phyloP scores from a whole-genome alignment of 2,888 invertebrate species.

The Ophioninae sp. region DNA sequence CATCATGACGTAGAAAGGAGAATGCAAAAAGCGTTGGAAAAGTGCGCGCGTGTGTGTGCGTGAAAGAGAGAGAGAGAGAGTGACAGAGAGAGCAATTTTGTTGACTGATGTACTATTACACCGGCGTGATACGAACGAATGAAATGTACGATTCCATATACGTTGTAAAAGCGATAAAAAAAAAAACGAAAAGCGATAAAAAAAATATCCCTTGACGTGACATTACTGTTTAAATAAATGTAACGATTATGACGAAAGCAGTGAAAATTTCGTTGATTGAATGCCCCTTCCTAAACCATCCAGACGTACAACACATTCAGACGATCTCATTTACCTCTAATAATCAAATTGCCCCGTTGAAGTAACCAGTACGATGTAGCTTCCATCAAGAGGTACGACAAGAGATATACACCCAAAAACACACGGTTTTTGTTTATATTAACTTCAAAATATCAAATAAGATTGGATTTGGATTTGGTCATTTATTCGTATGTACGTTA shows the following conservation, averaged over 20 bases:
- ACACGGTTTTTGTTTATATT: no score
- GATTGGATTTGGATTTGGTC: no score
- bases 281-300: neutral
- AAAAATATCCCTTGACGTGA: conserved; percentile 76
- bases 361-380: neutral
- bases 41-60: conserved; percentile 40
- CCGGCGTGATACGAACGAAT: conserved; percentile 39
- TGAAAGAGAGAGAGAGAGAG: conserved; percentile 13
- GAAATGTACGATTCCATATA: conserved; percentile 65
- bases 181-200: conserved; percentile 41
- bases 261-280: conserved; percentile 24
- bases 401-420: no score
- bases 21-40: conserved; percentile 52
- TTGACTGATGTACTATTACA: conserved; percentile 41
- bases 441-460: no score
- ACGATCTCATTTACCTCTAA: conserved; percentile 1
- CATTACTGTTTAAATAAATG: conserved; percentile 78
- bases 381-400: no score
- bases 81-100: conserved; percentile 31
- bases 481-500: no score
- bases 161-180: conserved; percentile 65
- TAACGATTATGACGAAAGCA: conserved; percentile 74
- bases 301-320: neutral
- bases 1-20: conserved; percentile 71
- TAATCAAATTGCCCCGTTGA: neutral